These are phyloP conservation scores for Eudasyphora cyanicolor DNA, from an alignment of 2,888 invertebrate genomes.

Conservation along the genomic window DNA sequence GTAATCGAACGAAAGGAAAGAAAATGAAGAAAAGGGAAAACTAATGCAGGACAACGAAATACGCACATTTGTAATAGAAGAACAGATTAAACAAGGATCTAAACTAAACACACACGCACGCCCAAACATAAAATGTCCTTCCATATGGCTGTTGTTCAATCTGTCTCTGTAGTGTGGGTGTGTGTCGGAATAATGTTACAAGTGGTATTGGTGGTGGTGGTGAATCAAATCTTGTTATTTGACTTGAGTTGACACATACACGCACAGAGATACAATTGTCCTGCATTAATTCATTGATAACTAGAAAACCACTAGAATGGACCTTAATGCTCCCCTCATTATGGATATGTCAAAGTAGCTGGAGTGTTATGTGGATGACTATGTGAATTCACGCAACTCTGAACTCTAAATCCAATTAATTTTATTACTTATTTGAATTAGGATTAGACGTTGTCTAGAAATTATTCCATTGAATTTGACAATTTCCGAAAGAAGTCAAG, in stretches of 20 bases:
- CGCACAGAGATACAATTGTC: neutral
- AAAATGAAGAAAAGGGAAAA: neutral
- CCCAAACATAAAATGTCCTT: neutral
- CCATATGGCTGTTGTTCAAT: neutral
- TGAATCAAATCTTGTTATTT: constrained; percentile 6
- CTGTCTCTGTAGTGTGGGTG: neutral
- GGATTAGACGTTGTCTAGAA: constrained; percentile 46
- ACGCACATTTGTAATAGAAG: neutral
- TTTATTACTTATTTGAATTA: constrained; percentile 66
- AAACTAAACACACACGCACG: neutral
- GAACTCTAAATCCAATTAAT: constrained; percentile 67
- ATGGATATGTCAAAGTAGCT: constrained; percentile 51
- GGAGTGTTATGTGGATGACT: constrained; percentile 44
- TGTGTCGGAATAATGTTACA: no score
- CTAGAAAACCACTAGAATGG: constrained; percentile 18
- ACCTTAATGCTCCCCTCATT: constrained; percentile 56
- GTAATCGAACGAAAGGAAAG: no score
- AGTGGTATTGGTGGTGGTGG: neutral
- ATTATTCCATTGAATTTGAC: constrained; percentile 53
- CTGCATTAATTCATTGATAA: neutral
- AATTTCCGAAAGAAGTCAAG: constrained; percentile 51
- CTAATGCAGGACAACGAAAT: neutral
- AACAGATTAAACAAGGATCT: neutral
- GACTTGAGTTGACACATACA: neutral
- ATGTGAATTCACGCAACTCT: constrained; percentile 32